Conservation (phyloP, 2,797 vertebrate species). For the Okamejei kenojei region DNA sequence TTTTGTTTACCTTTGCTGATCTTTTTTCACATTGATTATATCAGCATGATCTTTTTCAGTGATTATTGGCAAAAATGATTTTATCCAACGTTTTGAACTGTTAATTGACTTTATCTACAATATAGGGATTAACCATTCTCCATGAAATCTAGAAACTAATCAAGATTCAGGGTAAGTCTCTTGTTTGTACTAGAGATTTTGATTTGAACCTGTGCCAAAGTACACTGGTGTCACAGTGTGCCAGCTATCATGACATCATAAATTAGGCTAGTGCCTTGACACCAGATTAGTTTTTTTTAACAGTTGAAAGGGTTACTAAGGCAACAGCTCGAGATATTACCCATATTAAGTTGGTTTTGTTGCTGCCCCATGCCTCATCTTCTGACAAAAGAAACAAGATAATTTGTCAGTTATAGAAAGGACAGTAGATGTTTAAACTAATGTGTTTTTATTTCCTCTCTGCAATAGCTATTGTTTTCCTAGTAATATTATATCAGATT, state of each 20-base stretch:
- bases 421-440: background rate
- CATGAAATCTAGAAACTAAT: background rate
- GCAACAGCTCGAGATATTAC: background rate
- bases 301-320: constrained; percentile 9
- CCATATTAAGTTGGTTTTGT: background rate
- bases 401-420: background rate
- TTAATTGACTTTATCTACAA: background rate
- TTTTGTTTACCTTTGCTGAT: background rate
- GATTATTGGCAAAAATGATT: background rate
- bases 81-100: background rate
- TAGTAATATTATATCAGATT: constrained; percentile 17
- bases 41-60: background rate
- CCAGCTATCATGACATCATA: background rate
- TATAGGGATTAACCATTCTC: background rate
- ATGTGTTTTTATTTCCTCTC: background rate
- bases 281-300: background rate
- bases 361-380: background rate
- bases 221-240: background rate
- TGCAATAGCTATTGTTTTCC: background rate
- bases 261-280: constrained; percentile 9
- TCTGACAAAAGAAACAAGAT: background rate
- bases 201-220: background rate
- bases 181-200: too few species aligned
- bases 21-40: background rate
- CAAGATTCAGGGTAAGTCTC: background rate